A percentile compares a stretch with the other conserved stretches of the same genome.
These are phyloP conservation scores for Peromyscus aztecus DNA, from an alignment of 2,797 vertebrate species.

Conservation along the genomic window DNA sequence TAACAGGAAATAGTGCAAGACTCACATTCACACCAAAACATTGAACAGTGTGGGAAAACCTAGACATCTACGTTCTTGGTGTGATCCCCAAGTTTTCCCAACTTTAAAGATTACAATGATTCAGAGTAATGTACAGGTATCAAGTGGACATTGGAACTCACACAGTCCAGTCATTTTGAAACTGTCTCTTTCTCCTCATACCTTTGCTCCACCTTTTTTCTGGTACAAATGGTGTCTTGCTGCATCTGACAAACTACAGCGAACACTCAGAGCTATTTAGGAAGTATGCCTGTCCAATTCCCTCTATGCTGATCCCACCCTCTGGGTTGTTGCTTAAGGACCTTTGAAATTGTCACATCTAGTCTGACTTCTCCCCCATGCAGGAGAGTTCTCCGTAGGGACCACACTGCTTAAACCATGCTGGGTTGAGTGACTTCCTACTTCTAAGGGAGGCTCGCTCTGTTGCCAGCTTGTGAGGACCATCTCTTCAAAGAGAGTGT, in stretches of 20 bases:
- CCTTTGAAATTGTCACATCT: neutral
- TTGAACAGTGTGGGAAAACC: neutral
- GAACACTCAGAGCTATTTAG: neutral
- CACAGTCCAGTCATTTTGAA: neutral
- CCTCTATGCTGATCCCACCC: accelerated
- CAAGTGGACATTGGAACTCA: neutral
- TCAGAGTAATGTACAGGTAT: neutral
- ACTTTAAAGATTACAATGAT: neutral
- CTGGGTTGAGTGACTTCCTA: neutral
- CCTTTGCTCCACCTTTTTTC: neutral
- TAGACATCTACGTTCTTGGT: neutral
- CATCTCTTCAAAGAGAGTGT: neutral
- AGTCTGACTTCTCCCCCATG: neutral
- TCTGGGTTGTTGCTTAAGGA: neutral
- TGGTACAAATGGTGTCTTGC: neutral
- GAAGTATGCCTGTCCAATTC: neutral
- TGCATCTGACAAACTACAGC: constrained; percentile 2
- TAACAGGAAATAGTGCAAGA: neutral
- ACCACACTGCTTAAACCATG: accelerated
- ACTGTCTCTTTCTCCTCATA: neutral
- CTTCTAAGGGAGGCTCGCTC: neutral
- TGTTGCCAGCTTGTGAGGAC: neutral
- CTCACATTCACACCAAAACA: neutral
- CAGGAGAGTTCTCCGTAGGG: neutral
- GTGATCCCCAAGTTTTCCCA: neutral